Evolutionary conservation across 2,797 vertebrate genomes (phyloP).

Genomic region (Rachycentron canadum): DNA sequence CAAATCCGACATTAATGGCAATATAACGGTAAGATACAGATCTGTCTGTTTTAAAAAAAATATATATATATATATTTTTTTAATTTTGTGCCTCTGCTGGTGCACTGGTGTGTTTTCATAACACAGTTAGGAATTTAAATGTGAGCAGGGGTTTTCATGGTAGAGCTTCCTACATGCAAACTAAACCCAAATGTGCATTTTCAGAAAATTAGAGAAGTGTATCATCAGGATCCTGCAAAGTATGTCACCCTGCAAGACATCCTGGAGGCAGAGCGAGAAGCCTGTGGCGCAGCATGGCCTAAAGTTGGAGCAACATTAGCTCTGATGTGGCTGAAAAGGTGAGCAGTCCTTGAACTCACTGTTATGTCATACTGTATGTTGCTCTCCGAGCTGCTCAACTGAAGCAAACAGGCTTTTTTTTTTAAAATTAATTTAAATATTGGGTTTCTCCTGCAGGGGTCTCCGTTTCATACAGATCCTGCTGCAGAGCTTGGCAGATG

Average conservation of each 20-base stretch:
- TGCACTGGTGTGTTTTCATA: constrained; percentile 17
- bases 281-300: constrained; percentile 89
- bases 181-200: constrained; percentile 21
- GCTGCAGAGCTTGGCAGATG: constrained; percentile 95
- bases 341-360: constrained; percentile 36
- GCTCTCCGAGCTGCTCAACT: neutral
- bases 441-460: constrained; percentile 83
- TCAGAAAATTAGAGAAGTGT: constrained; percentile 94
- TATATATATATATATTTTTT: too few relatives aligned
- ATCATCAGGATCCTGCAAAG: constrained; percentile 90
- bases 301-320: constrained; percentile 93
- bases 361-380: constrained; percentile 9
- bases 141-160: neutral
- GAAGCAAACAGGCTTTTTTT: neutral
- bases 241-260: constrained; percentile 94
- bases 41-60: neutral
- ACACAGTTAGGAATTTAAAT: neutral
- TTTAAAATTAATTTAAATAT: neutral
- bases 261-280: constrained; percentile 90
- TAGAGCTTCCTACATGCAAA: constrained; percentile 1
- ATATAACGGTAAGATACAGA: constrained; percentile 88
- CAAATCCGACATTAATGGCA: constrained; percentile 94
- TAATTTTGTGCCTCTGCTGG: neutral
- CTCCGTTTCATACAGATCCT: constrained; percentile 95
- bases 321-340: constrained; percentile 98